Evolutionary conservation across 2,888 invertebrate species (phyloP).

Genomic region (Merodon equestris): DNA sequence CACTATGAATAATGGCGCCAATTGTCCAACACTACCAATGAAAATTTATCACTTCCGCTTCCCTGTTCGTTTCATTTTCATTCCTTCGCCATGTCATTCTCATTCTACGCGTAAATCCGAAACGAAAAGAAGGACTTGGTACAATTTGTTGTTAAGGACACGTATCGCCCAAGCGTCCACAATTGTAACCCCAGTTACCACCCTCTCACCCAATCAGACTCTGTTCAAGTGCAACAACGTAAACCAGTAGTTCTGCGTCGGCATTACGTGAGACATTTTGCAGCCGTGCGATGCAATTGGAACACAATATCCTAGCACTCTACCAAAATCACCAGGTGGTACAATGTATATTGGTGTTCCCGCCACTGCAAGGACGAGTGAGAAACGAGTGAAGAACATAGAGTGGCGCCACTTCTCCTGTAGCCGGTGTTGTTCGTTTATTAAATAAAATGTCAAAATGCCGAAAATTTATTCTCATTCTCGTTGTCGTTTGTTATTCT

Average conservation of each 20-base stretch:
- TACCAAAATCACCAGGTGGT: no score
- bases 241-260: constrained; percentile 24
- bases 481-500: not conserved
- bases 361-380: no score
- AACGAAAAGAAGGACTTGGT: constrained; percentile 4
- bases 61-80: not conserved
- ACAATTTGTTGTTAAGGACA: constrained; percentile 51
- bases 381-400: no score
- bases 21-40: not conserved
- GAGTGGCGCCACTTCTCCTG: constrained; percentile 19
- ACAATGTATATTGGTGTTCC: no score
- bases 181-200: constrained; percentile 47
- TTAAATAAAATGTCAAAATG: constrained; percentile 51
- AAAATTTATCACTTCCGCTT: constrained; percentile 3
- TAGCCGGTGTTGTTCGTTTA: constrained; percentile 41
- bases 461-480: constrained; percentile 55
- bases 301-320: constrained; percentile 22
- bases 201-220: constrained; percentile 56
- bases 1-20: not conserved
- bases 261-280: constrained; percentile 63
- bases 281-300: constrained; percentile 29
- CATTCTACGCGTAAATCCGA: no score
- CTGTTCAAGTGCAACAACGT: constrained; percentile 31
- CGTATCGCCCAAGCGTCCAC: constrained; percentile 37
- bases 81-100: no score